Evolutionary conservation across 2,113 vertebrate species (phyloP), one percentile per base, ranked within the genome.

Genomic region (Rynchops niger): DNA sequence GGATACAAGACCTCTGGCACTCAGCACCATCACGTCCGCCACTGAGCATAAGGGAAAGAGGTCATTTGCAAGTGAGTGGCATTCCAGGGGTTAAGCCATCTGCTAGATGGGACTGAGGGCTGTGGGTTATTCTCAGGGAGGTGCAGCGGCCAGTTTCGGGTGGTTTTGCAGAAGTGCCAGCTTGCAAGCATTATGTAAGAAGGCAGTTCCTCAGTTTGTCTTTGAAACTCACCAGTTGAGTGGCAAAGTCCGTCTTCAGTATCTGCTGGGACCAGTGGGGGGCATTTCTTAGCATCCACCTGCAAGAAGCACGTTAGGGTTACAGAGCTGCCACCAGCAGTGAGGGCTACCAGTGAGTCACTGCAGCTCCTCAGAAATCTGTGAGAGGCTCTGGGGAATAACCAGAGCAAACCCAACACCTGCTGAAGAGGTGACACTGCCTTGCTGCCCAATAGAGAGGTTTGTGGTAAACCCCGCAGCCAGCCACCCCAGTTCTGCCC

Each of bases 151-250:
- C 38, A 21, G 11, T 74, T 93, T 97, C 1, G 1, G 32, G 53
- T 74, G n/a, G 15, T 61, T 96, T 96, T 91, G 93, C 72, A 92
- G 93, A 96, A 97, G 43, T 21, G 0, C 16, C 55, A 34, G 45
- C 23, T 70, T 62, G 93, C 53, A 82, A 43, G 52, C 15, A 5
- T 96, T 93, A 83, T 61, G 40, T 83, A 87, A 92, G 87, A 85
- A 65, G 67, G 34, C 15, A 53, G 45, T 88, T 88, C 84, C 47
- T 84, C 26, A 7, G 52, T 94, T 83, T 94, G 52, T 73, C 97
- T 98, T 98, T 88, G 98, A 97, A 99, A 99, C 99, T 99, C 97
- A 99, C 99, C 99, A 94, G 92, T 94, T 32, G 97, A 93, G 83
- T 98, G 98, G 88, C 96, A 95, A 32, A 95, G 86, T 67, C 95